Base-by-base conservation (phyloP, 2,888 invertebrate species). In the Poecilus cupreus region DNA sequence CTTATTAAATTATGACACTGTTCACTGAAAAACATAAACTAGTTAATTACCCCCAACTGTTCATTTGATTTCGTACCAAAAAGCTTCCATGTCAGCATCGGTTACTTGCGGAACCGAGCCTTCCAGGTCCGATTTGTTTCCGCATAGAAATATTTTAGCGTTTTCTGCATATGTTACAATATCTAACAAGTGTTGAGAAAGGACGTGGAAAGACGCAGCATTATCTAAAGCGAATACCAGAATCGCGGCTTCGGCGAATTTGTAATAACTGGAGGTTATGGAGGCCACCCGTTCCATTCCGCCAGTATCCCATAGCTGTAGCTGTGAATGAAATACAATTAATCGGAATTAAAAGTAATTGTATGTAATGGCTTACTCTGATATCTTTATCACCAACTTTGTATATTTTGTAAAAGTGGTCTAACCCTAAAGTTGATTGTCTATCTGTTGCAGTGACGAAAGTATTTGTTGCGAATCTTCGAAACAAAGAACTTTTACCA, bases 241-340 rank as follows among this genome's bases (percentile, higher is more conserved):
- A 85, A 98, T 94, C 81, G 97, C 98, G 82, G 97, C 98, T 88
- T 97, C 97, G 2, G 98, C 96, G 90, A 97, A 97, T 90, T 98
- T 97, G 88, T 97, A 98, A 88, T 98, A 98, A 87, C 96, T 97
- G 26, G 97, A 96, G 10, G 98, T 98, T 18, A 98, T 96, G 2
- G 97, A 97, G 60, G 97, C 97, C 83, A 98, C 97, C 85, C 98
- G 92, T 89, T 98, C 98, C 96, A 98, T 97, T 70, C 98, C 98
- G 84, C 97, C 98, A 43, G 98, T 98, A 88, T 98, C 98, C 97
- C 98, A 98, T 84, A 98, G 90, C 90, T 97, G 97, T 83, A 98
- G 90, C 97, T 98, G 88, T 20, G 72, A 70, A 39, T 43, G 22
- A 75, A 51, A 11, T 13, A 24, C 20, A 2, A 46, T 72, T 72